A percentile compares a stretch with the other conserved stretches of the same genome.
phyloP scores from a whole-genome alignment of 2,888 invertebrate genomes.

The Azorinus chamasolen region DNA sequence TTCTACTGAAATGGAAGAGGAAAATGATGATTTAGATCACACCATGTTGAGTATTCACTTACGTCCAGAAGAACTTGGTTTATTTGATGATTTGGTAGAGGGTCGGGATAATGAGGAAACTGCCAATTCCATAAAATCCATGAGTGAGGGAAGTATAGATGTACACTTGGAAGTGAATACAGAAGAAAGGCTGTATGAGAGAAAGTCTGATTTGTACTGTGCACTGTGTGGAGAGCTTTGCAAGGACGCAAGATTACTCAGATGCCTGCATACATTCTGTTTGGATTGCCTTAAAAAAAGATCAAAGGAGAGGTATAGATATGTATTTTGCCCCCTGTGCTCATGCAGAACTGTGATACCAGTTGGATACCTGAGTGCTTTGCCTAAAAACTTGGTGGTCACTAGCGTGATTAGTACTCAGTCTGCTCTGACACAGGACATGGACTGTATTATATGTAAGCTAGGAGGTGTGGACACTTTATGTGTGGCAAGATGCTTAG shows the following conservation, averaged over 20 bases:
- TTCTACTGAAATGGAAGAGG: too few species aligned
- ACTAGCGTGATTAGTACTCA: conserved; percentile 18
- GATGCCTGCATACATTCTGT: conserved; percentile 65
- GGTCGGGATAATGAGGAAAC: too few species aligned
- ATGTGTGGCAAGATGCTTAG: conserved; percentile 48
- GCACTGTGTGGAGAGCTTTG: conserved; percentile 47
- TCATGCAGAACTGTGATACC: conserved; percentile 5
- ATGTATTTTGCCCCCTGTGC: conserved; percentile 47
- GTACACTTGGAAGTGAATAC: neutral
- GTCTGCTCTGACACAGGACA: neutral
- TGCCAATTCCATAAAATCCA: too few species aligned
- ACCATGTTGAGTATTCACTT: too few species aligned
- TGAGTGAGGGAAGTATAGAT: conserved; percentile 4
- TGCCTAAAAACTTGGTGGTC: conserved; percentile 30
- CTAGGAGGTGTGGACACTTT: conserved; percentile 32
- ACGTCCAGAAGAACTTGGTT: too few species aligned
- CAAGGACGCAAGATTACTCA: conserved; percentile 48
- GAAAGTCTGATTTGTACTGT: conserved; percentile 51
- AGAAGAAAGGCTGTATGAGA: neutral
- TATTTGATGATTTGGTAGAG: too few species aligned
- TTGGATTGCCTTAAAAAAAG: conserved; percentile 41
- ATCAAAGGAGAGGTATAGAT: conserved; percentile 7
- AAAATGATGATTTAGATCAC: too few species aligned
- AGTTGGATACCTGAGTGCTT: neutral
- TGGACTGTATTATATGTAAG: conserved; percentile 50